Conservation (phyloP, 2,797 vertebrate species). For the Emydoidea blandingii region DNA sequence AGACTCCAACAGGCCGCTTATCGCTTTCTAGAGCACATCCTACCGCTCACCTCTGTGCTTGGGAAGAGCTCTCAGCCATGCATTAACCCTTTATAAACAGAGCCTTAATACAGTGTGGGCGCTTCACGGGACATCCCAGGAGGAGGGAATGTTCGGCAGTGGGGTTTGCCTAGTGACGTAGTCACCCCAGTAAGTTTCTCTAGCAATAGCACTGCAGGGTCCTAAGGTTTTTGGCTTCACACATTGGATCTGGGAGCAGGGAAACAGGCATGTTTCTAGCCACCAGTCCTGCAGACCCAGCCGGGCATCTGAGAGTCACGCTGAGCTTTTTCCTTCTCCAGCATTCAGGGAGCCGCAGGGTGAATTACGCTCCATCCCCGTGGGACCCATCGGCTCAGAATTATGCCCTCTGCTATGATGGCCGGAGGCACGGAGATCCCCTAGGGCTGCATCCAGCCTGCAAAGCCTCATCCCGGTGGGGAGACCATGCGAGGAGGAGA, state of each 20-base stretch:
- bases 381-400: not conserved
- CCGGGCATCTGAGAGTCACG: not conserved
- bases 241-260: not conserved
- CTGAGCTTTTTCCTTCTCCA: not conserved
- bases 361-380: not conserved
- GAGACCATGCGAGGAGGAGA: not conserved
- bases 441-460: not conserved
- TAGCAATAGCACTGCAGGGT: not conserved
- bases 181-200: not conserved
- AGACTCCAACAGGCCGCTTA: not conserved
- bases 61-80: not conserved
- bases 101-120: not conserved
- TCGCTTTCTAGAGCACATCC: not conserved
- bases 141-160: not conserved
- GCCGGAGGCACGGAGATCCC: not conserved
- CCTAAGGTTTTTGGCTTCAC: not conserved
- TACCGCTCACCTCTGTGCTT: not conserved
- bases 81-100: not conserved
- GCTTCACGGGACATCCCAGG: not conserved
- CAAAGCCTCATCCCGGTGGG: not conserved
- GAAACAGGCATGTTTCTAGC: not conserved
- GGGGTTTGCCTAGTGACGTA: not conserved
- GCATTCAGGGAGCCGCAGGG: too few relatives aligned
- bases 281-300: not conserved
- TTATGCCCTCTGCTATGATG: not conserved